These are phyloP conservation scores for Hippocampus kuda DNA, from an alignment of 2,797 vertebrate genomes.

Conservation along the genomic window DNA sequence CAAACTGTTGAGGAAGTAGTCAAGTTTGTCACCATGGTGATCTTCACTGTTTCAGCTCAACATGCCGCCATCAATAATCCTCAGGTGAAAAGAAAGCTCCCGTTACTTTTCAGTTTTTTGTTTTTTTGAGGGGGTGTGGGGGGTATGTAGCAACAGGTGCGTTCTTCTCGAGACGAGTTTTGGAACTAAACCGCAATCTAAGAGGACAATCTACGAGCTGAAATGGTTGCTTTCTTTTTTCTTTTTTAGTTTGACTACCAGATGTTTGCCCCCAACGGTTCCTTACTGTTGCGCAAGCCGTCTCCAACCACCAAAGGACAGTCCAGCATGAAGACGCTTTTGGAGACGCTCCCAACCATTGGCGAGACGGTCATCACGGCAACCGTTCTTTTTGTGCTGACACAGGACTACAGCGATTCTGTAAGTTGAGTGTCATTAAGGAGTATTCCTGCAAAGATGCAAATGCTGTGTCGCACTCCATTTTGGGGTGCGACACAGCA, in stretches of 20 bases:
- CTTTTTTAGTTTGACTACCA: slow-evolving; percentile 64
- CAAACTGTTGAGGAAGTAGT: slow-evolving; percentile 36
- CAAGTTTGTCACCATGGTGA: slow-evolving; percentile 59
- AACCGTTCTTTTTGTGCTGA: slow-evolving; percentile 45
- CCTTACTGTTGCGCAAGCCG: slow-evolving; percentile 54
- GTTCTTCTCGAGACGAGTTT: no score
- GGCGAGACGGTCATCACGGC: slow-evolving; percentile 42
- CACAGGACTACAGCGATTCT: slow-evolving; percentile 48
- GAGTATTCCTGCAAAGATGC: no score
- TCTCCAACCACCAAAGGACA: slow-evolving; percentile 64
- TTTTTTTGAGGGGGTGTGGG: no score
- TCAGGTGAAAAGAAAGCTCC: slow-evolving; percentile 35
- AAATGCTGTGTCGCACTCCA: no score
- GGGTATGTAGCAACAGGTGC: no score
- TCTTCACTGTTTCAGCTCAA: slow-evolving; percentile 53
- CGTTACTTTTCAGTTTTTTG: no score
- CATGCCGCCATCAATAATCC: slow-evolving; percentile 53
- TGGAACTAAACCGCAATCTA: background rate
- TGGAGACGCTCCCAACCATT: slow-evolving; percentile 63
- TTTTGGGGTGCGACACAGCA: no score
- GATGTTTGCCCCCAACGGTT: slow-evolving; percentile 62
- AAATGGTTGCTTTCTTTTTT: background rate
- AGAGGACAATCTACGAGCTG: background rate
- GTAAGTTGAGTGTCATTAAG: slow-evolving; percentile 38
- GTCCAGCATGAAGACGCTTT: slow-evolving; percentile 50